phyloP scores from a whole-genome alignment of 2,797 vertebrate species.

The Cossypha caffra region DNA sequence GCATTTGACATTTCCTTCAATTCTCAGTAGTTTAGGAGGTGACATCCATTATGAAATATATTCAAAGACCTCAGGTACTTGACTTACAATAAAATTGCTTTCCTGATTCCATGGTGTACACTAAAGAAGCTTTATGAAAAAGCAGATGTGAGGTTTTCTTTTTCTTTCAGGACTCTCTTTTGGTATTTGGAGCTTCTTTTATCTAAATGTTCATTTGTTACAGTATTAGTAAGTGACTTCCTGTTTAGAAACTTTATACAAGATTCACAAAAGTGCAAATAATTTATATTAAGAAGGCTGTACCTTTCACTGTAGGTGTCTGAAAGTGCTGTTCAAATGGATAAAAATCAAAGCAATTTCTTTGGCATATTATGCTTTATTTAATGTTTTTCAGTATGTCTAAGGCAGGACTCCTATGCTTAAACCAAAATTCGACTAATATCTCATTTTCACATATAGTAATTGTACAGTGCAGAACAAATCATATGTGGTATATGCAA shows the following conservation, averaged over 20 bases:
- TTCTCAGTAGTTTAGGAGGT: neutral
- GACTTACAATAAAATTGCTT: neutral
- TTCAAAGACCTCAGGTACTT: neutral
- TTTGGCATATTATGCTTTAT: neutral
- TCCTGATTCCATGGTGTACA: neutral
- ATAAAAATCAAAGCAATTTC: neutral
- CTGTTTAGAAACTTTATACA: neutral
- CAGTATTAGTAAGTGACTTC: neutral
- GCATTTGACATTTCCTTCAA: neutral
- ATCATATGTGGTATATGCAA: rapidly evolving
- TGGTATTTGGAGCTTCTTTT: neutral
- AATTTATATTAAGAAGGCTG: neutral
- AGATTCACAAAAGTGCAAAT: neutral
- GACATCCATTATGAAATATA: neutral
- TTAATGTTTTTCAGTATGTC: neutral
- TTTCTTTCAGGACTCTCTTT: neutral
- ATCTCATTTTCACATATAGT: neutral
- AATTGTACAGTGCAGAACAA: neutral
- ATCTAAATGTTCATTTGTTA: neutral
- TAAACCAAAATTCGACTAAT: neutral
- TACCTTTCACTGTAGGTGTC: neutral
- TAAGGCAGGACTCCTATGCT: neutral
- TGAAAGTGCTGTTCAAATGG: neutral
- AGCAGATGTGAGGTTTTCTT: neutral
- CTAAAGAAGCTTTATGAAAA: neutral